phyloP scores from a whole-genome alignment of 1,140 invertebrate species.

The Mactra quadrangularis region DNA sequence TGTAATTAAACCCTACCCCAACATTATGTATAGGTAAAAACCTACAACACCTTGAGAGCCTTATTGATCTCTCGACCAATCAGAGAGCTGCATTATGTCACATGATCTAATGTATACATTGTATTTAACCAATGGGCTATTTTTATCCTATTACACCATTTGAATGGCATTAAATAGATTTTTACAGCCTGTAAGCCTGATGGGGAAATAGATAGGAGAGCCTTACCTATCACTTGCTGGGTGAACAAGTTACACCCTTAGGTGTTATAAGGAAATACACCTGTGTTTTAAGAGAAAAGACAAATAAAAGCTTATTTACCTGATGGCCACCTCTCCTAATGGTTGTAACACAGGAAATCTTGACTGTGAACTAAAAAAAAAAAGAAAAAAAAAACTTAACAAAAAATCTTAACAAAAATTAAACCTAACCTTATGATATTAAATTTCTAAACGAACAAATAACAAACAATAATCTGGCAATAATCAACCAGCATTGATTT shows the following conservation, averaged over 20 bases:
- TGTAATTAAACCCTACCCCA: slow-evolving; percentile 22
- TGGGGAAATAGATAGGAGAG: slow-evolving; percentile 26
- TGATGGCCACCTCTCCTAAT: not conserved
- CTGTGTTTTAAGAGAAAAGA: not conserved
- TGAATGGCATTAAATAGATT: slow-evolving; percentile 48
- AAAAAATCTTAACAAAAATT: too few relatives aligned
- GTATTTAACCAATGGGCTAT: slow-evolving; percentile 33
- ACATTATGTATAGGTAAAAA: slow-evolving; percentile 27
- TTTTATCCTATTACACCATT: slow-evolving; percentile 28
- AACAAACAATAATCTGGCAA: too few relatives aligned
- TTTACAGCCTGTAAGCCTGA: slow-evolving; percentile 27
- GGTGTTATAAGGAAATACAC: not conserved
- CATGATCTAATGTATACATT: slow-evolving; percentile 24
- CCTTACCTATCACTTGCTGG: slow-evolving; percentile 1
- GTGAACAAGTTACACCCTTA: not conserved
- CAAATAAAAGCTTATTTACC: not conserved
- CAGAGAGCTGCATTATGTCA: slow-evolving; percentile 29
- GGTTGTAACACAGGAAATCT: too few relatives aligned
- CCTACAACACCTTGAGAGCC: not conserved
- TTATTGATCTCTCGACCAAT: slow-evolving; percentile 34
- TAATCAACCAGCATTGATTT: too few relatives aligned
- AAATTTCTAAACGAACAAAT: too few relatives aligned
- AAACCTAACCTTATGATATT: too few relatives aligned
- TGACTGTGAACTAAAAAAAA: too few relatives aligned
- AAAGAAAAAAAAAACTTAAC: too few relatives aligned